Evolutionary conservation across 2,113 vertebrate genomes (phyloP).

Genomic region (Nothobranchius furzeri): DNA sequence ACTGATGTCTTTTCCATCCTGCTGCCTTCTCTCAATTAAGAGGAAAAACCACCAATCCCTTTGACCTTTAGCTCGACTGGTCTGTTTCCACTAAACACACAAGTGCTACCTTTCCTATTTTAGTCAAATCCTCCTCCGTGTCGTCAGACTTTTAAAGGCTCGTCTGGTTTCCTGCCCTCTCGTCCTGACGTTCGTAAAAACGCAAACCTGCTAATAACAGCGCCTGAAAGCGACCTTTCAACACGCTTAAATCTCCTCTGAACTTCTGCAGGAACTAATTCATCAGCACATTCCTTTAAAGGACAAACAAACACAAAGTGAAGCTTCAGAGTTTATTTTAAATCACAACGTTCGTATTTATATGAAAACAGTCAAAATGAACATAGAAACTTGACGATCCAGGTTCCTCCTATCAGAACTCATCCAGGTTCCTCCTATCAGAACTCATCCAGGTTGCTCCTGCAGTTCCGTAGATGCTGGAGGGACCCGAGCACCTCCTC

Average conservation of each 20-base stretch:
- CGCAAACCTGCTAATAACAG: not conserved
- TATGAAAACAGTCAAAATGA: constrained; percentile 15
- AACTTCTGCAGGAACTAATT: constrained; percentile 3
- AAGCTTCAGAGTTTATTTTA: constrained; percentile 45
- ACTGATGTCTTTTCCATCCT: constrained; percentile 73
- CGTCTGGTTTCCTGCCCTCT: constrained; percentile 43
- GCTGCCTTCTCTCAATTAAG: constrained; percentile 68
- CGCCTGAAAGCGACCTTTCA: too few species aligned
- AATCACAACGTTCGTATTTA: constrained; percentile 16
- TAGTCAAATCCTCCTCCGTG: constrained; percentile 63
- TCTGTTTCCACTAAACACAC: constrained; percentile 76
- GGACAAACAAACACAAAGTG: not conserved
- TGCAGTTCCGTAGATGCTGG: constrained; percentile 70
- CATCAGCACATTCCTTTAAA: constrained; percentile 20
- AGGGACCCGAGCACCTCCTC: constrained; percentile 77
- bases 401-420: constrained; percentile 68
- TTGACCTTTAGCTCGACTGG: constrained; percentile 71
- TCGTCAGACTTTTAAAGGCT: constrained; percentile 63
- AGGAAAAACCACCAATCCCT: constrained; percentile 47
- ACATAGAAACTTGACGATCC: constrained; percentile 26
- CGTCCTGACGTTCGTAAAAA: too few species aligned
- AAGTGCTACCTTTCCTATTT: constrained; percentile 70
- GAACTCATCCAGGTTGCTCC: constrained; percentile 81
- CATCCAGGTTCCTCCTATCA: constrained; percentile 81
- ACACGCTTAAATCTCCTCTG: not conserved